These are phyloP conservation scores for Eulithis testata DNA, from an alignment of 2,888 invertebrate genomes.

Conservation along the genomic window DNA sequence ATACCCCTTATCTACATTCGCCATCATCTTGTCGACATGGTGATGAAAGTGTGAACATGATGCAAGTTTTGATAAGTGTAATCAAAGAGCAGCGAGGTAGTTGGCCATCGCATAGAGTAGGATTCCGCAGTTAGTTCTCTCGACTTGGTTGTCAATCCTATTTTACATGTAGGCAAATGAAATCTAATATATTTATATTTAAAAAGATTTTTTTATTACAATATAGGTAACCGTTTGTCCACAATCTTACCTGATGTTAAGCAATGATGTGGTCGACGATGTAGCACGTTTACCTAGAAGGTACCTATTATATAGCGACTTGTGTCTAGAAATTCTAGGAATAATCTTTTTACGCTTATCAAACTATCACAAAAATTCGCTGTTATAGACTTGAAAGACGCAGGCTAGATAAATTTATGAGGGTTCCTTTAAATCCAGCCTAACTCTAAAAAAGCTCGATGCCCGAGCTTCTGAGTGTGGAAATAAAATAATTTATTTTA, in stretches of 20 bases:
- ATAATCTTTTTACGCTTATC: too few relatives aligned
- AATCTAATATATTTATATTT: too few relatives aligned
- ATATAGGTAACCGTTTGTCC: too few relatives aligned
- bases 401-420: neutral
- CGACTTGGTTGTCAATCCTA: too few relatives aligned
- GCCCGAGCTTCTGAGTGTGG: conserved; percentile 27
- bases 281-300: too few relatives aligned
- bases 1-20: conserved; percentile 13
- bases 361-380: too few relatives aligned
- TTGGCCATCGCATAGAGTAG: neutral
- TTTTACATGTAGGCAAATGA: too few relatives aligned
- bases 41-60: conserved; percentile 34
- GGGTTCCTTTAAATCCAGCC: neutral
- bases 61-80: conserved; percentile 32
- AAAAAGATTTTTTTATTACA: too few relatives aligned
- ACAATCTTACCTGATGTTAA: too few relatives aligned
- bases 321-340: too few relatives aligned
- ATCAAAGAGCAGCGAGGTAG: conserved; percentile 9
- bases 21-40: conserved; percentile 26
- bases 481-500: conserved; percentile 36
- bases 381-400: neutral
- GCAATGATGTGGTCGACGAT: too few relatives aligned
- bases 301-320: too few relatives aligned
- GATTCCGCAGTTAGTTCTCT: neutral
- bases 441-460: conserved; percentile 16